A percentile compares a stretch with the other conserved stretches of the same genome.
phyloP scores from a whole-genome alignment of 2,113 vertebrate genomes.

The Brienomyrus longianalis region DNA sequence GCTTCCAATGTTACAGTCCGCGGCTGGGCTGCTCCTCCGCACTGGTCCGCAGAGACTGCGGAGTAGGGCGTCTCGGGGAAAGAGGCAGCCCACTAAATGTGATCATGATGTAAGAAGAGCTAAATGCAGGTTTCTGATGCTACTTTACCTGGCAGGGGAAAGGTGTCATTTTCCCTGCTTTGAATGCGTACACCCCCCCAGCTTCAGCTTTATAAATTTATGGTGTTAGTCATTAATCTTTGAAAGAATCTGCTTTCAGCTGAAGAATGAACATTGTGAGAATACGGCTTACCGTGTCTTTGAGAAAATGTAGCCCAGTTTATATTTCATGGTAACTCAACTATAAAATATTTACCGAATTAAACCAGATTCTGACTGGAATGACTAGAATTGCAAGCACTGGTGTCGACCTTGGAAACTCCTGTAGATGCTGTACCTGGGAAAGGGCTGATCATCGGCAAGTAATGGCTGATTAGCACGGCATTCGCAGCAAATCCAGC shows the following conservation, averaged over 20 bases:
- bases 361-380: not conserved
- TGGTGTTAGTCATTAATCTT: slow-evolving; percentile 11
- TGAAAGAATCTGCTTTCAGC: not conserved
- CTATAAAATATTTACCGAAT: not conserved
- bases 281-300: not conserved
- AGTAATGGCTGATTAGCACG: not conserved
- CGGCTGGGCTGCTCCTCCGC: not conserved
- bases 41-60: not conserved
- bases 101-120: slow-evolving; percentile 18
- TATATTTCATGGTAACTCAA: not conserved
- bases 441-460: not conserved
- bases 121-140: not conserved
- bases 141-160: slow-evolving; percentile 6
- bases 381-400: not conserved
- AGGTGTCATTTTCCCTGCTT: slow-evolving; percentile 9
- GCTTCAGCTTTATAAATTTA: not conserved
- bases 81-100: slow-evolving; percentile 12
- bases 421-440: not conserved
- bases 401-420: not conserved
- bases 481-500: not conserved
- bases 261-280: not conserved
- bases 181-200: not conserved
- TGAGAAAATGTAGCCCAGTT: not conserved
- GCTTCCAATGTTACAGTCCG: slow-evolving; percentile 10
- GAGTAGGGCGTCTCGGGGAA: not conserved